Conservation (phyloP, 2,797 vertebrate genomes). For the Ceyx erithaca region DNA sequence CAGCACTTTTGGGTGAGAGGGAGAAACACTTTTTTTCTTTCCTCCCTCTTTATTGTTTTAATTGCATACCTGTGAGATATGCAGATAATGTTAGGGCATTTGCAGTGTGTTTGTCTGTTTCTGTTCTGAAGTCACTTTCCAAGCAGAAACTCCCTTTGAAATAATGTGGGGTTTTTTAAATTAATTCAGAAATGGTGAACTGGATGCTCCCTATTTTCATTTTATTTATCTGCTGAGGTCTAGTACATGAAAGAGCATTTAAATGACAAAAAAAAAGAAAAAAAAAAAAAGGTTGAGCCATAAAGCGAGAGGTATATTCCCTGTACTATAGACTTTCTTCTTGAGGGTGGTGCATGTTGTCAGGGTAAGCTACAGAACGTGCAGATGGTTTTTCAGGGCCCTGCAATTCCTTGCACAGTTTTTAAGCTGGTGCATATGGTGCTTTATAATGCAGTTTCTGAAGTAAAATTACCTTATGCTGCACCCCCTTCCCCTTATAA, state of each 20-base stretch:
- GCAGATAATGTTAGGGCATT: conserved; percentile 68
- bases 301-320: conserved; percentile 66
- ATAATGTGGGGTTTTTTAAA: neutral
- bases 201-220: conserved; percentile 63
- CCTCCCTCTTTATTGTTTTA: conserved; percentile 45
- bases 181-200: conserved; percentile 34
- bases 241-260: conserved; percentile 63
- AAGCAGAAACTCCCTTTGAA: conserved; percentile 71
- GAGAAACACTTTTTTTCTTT: conserved; percentile 49
- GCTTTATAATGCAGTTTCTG: conserved; percentile 74
- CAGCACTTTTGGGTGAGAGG: conserved; percentile 78
- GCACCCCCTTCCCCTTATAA: conserved; percentile 69
- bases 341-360: conserved; percentile 66
- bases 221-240: conserved; percentile 70
- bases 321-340: conserved; percentile 51
- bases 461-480: conserved; percentile 67
- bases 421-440: conserved; percentile 60
- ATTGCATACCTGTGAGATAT: conserved; percentile 73
- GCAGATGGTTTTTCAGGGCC: conserved; percentile 68
- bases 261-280: conserved; percentile 56
- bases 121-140: conserved; percentile 71
- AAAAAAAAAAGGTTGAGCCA: conserved; percentile 75
- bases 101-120: conserved; percentile 65
- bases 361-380: conserved; percentile 67
- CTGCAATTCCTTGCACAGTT: conserved; percentile 64